Evolutionary conservation across 1,140 invertebrate genomes (phyloP).

Genomic region (Ectropis grisescens): DNA sequence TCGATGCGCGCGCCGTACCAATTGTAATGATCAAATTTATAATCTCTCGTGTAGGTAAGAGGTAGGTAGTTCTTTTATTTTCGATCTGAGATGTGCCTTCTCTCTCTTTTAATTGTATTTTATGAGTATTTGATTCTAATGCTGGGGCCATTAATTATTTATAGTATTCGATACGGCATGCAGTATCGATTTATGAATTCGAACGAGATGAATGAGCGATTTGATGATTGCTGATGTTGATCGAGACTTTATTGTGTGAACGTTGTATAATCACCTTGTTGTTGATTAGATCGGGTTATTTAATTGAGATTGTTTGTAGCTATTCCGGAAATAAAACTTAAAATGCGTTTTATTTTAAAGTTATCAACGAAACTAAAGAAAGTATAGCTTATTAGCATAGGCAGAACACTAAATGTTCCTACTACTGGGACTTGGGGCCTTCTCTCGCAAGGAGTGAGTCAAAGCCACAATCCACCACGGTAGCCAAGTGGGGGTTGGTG

Average conservation of each 20-base stretch:
- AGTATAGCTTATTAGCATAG: too few species aligned
- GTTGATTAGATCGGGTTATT: too few species aligned
- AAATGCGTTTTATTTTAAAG: too few species aligned
- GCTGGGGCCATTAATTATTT: slow-evolving; percentile 66
- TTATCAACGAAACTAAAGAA: too few species aligned
- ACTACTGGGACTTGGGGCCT: too few species aligned
- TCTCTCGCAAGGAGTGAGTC: too few species aligned
- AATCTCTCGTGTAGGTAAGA: slow-evolving; percentile 66
- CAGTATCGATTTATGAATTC: slow-evolving; percentile 54
- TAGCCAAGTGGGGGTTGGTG: too few species aligned
- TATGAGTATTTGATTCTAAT: slow-evolving; percentile 70
- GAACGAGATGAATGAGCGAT: slow-evolving; percentile 41
- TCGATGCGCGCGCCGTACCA: slow-evolving; percentile 56
- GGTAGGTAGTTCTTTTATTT: slow-evolving; percentile 60
- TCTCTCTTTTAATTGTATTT: slow-evolving; percentile 70
- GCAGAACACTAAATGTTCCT: too few species aligned
- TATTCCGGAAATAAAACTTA: too few species aligned
- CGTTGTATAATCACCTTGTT: too few species aligned
- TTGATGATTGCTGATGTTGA: slow-evolving; percentile 34
- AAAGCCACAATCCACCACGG: too few species aligned
- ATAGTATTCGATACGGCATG: slow-evolving; percentile 61
- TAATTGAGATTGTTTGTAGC: too few species aligned
- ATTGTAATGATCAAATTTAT: slow-evolving; percentile 68
- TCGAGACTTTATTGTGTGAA: slow-evolving; percentile 23
- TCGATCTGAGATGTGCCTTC: slow-evolving; percentile 56